These are phyloP conservation scores for Pseudomyrmex concolor DNA, from an alignment of 1,140 invertebrate species.

Conservation along the genomic window DNA sequence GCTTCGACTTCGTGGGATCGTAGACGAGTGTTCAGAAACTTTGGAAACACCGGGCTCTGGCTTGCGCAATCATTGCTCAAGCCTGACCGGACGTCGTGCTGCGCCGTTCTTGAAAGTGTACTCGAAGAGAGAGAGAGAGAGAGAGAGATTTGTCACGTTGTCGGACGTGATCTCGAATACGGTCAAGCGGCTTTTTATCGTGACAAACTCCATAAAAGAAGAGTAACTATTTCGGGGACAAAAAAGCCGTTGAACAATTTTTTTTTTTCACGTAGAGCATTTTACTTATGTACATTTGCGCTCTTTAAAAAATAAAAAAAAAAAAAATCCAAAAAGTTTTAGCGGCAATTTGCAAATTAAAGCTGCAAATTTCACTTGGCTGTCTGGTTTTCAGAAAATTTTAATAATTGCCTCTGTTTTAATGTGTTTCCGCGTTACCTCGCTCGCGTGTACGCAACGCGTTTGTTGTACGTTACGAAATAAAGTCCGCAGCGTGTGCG, in stretches of 20 bases:
- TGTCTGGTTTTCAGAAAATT: not conserved
- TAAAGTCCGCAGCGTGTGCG: too few relatives aligned
- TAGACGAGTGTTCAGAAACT: slow-evolving; percentile 65
- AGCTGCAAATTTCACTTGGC: not conserved
- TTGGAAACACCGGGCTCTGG: slow-evolving; percentile 57
- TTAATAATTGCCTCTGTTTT: too few relatives aligned
- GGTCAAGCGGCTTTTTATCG: not conserved
- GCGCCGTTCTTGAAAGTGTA: slow-evolving; percentile 23
- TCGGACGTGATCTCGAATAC: not conserved
- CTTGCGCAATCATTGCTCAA: slow-evolving; percentile 68
- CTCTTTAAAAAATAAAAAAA: not conserved
- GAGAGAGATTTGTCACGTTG: not conserved
- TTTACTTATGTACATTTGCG: not conserved
- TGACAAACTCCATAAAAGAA: not conserved
- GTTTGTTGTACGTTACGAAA: too few relatives aligned
- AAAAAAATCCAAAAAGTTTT: too few relatives aligned
- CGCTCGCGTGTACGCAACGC: too few relatives aligned
- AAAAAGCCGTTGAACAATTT: not conserved
- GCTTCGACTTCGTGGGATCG: slow-evolving; percentile 69
- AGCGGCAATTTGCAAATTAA: not conserved
- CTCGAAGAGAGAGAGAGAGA: not conserved
- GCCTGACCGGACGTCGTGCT: slow-evolving; percentile 41
- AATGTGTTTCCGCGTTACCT: too few relatives aligned
- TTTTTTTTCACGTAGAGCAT: slow-evolving; percentile 1
- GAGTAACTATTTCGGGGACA: not conserved